These are phyloP conservation scores for Austrolebias charrua DNA, from an alignment of 2,797 vertebrate genomes.

Conservation along the genomic window DNA sequence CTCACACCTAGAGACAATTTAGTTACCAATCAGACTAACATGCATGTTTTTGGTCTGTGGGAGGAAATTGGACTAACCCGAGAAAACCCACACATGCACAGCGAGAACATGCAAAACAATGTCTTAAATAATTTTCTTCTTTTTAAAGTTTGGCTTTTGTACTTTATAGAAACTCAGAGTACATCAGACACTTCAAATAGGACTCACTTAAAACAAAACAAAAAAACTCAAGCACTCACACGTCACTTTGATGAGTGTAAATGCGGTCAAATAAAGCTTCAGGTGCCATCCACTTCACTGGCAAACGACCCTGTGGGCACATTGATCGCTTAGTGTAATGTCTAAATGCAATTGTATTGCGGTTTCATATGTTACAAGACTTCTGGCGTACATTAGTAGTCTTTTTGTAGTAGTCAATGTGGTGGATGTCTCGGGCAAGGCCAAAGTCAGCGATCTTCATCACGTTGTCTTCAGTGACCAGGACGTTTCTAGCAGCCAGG, in stretches of 20 bases:
- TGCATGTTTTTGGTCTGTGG: too few relatives aligned
- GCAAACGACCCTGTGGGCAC: slow-evolving; percentile 84
- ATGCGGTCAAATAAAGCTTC: slow-evolving; percentile 92
- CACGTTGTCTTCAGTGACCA: slow-evolving; percentile 91
- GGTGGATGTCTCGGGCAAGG: slow-evolving; percentile 90
- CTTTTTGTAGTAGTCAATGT: slow-evolving; percentile 97
- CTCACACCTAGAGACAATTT: too few relatives aligned
- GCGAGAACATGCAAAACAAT: not conserved
- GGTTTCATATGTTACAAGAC: rapidly evolving
- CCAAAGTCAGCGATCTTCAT: slow-evolving; percentile 97
- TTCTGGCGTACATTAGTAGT: slow-evolving; percentile 85
- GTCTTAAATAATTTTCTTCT: not conserved
- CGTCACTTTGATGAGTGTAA: slow-evolving; percentile 93
- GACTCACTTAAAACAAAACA: not conserved
- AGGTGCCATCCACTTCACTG: slow-evolving; percentile 95
- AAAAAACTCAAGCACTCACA: slow-evolving; percentile 79
- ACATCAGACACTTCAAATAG: not conserved
- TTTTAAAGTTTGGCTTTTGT: not conserved
- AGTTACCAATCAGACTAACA: too few relatives aligned
- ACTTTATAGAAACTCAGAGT: not conserved
- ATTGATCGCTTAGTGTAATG: not conserved
- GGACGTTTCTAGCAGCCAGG: slow-evolving; percentile 89
- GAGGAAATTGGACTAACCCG: too few relatives aligned
- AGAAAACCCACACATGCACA: too few relatives aligned
- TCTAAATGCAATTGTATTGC: not conserved